Base-by-base conservation (phyloP, 2,797 vertebrate species). In the Anguilla marmorata region DNA sequence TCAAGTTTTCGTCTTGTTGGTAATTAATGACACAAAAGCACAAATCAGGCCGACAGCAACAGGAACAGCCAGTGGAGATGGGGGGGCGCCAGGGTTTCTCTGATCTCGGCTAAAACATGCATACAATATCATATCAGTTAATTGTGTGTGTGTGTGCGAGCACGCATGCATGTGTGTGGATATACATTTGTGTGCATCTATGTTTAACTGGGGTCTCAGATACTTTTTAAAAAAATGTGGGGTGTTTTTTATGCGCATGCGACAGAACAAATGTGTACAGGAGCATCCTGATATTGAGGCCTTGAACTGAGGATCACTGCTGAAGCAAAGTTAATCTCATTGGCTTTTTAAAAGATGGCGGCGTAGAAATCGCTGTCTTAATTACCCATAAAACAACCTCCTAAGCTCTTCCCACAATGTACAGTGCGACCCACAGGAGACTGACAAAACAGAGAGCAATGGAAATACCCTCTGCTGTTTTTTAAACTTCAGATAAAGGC, bases 391-490 rank as follows among this genome's bases (percentile, higher is more conserved):
- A 89, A 86, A 84, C 87, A 86, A 76, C 41, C 30, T 83, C 48
- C 33, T n/a, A 69, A 85, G 33, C 60, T 52, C 52, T 86, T 84
- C 72, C 56, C 48, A 3, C 63, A 90, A 50, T 86, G 85, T 80
- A 19, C 19, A 12, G 84, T 30, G 48, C n/a, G 27, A 45, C 84
- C 84, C 86, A 84, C 80, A 76, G 74, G 85, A 80, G 69, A 72
- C 37, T 11, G 88, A 72, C 91, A 92, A 88, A 92, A 87, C 85
- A 91, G 86, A 88, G 63, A 90, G 87, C 90, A 89, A 92, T 92
- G 88, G 90, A 93, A 92, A 91, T 88, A 87, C 88, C 90, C 37
- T 74, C 56, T 33, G 58, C 85, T 90, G 86, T 76, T 88, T 86
- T 89, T 50, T 87, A 89, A 91, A 87, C 90, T 84, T 54, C 14